Evolutionary conservation across 2,797 vertebrate species (phyloP).

Genomic region (Acipenser oxyrinchus): DNA sequence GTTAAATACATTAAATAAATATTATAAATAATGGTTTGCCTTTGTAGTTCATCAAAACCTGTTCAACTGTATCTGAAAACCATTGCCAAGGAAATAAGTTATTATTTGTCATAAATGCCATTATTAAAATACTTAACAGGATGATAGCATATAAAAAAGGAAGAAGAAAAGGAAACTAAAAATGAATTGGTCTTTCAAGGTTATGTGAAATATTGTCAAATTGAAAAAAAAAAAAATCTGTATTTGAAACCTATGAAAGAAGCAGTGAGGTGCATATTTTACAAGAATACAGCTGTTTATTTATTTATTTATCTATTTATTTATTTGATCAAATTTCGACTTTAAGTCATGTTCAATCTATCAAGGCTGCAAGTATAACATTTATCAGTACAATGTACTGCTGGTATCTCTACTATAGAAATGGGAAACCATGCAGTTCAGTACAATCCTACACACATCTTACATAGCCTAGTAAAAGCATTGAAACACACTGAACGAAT

Average conservation of each 20-base stretch:
- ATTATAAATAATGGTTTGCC: slow-evolving; percentile 61
- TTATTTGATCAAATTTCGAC: too few relatives aligned
- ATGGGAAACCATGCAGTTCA: too few relatives aligned
- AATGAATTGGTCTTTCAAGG: slow-evolving; percentile 23
- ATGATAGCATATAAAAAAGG: too few relatives aligned
- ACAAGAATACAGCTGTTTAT: background rate
- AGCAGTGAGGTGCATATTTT: background rate
- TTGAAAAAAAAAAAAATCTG: background rate
- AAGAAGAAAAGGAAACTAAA: slow-evolving; percentile 43
- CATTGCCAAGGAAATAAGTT: slow-evolving; percentile 38
- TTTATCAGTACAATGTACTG: too few relatives aligned
- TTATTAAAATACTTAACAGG: slow-evolving; percentile 55
- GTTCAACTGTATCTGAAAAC: slow-evolving; percentile 34
- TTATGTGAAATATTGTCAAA: background rate
- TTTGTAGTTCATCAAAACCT: slow-evolving; percentile 53
- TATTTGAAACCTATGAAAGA: too few relatives aligned
- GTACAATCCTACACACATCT: too few relatives aligned
- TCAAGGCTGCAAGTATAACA: too few relatives aligned
- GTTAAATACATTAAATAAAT: slow-evolving; percentile 63
- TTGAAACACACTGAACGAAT: too few relatives aligned
- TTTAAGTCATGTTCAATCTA: too few relatives aligned
- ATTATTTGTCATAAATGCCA: slow-evolving; percentile 52
- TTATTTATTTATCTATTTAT: background rate
- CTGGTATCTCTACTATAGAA: too few relatives aligned
- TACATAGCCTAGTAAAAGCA: too few relatives aligned